Conservation (phyloP, 1,140 invertebrate species). For the Trichonephila clavata region DNA sequence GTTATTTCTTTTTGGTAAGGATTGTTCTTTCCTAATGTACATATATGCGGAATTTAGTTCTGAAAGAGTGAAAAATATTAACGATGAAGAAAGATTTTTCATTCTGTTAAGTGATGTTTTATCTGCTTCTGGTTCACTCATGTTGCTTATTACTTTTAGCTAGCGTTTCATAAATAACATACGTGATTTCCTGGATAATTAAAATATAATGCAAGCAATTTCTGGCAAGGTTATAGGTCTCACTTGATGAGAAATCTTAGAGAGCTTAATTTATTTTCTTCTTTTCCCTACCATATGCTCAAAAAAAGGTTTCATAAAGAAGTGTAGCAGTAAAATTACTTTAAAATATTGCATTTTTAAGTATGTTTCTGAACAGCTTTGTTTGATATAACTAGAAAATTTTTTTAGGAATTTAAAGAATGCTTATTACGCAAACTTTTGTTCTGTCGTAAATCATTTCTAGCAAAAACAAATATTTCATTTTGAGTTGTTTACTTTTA, state of each 20-base stretch:
- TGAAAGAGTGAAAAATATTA: too few relatives aligned
- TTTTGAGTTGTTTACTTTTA: too few relatives aligned
- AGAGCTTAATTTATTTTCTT: not conserved
- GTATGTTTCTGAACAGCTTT: not conserved
- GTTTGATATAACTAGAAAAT: too few relatives aligned
- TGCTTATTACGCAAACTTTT: too few relatives aligned
- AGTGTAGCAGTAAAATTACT: not conserved
- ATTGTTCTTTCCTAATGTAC: too few relatives aligned
- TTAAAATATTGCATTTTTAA: not conserved
- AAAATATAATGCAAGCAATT: slow-evolving; percentile 2
- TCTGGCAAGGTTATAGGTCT: not conserved
- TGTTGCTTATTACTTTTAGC: not conserved
- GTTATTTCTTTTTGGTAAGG: too few relatives aligned
- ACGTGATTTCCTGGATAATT: not conserved
- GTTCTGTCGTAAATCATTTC: too few relatives aligned
- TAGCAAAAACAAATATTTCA: too few relatives aligned
- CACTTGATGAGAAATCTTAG: not conserved
- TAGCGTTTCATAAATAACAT: not conserved
- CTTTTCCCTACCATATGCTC: not conserved
- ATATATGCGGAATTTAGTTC: too few relatives aligned
- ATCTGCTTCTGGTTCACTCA: not conserved
- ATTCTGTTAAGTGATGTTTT: not conserved
- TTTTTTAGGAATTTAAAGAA: too few relatives aligned
- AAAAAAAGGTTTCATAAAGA: not conserved
- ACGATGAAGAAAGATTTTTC: not conserved